Evolutionary conservation across 2,888 invertebrate genomes (phyloP).

Genomic region (Drosophila kambysellisi): DNA sequence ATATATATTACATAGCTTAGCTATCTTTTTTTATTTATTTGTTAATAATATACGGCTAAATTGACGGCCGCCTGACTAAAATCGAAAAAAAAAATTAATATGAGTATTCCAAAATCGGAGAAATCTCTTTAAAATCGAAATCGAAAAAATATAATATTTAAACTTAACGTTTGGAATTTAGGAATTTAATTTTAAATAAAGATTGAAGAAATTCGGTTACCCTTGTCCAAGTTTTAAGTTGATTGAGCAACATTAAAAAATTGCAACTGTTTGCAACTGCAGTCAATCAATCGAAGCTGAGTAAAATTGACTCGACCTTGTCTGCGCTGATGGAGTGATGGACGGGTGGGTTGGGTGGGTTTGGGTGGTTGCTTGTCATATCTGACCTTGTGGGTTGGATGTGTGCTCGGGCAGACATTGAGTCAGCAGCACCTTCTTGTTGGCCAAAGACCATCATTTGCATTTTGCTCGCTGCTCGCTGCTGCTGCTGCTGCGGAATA

Average conservation of each 20-base stretch:
- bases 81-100: too few species aligned
- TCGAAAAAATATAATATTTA: not conserved
- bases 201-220: too few species aligned
- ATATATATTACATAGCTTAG: too few species aligned
- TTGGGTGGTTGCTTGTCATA: not conserved
- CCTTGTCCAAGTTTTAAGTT: not conserved
- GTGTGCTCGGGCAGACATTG: slow-evolving; percentile 27
- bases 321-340: slow-evolving; percentile 6
- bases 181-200: not conserved
- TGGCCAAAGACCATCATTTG: slow-evolving; percentile 68
- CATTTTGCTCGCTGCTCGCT: slow-evolving; percentile 53
- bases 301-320: slow-evolving; percentile 24
- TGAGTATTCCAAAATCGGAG: too few species aligned
- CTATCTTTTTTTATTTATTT: too few species aligned
- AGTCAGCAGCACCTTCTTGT: slow-evolving; percentile 25
- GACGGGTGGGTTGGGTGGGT: too few species aligned
- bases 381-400: slow-evolving; percentile 54
- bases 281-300: not conserved
- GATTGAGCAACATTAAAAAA: not conserved
- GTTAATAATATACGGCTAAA: too few species aligned
- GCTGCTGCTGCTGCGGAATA: slow-evolving; percentile 40
- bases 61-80: too few species aligned
- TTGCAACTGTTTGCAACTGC: not conserved
- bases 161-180: too few species aligned
- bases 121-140: not conserved